A percentile compares a stretch with the other conserved stretches of the same genome.
Conservation (phyloP, 2,888 invertebrate genomes). For the Macropis europaea region DNA sequence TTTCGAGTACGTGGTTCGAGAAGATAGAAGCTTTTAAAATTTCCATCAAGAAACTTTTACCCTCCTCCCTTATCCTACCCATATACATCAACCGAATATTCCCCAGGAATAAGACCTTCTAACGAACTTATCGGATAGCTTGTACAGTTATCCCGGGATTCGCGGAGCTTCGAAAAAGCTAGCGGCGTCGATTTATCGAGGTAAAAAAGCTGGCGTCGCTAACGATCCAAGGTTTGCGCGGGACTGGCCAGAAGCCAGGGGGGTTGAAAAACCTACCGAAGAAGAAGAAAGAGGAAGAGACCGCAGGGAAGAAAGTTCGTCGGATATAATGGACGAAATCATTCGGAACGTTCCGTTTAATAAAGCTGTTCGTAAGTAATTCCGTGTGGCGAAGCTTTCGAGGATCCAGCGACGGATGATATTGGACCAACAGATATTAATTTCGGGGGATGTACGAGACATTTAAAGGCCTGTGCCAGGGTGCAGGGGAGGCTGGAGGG, state of each 20-base stretch:
- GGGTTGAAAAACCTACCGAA: neutral
- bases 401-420: slow-evolving; percentile 67
- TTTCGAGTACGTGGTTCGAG: too few relatives aligned
- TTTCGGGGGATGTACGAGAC: slow-evolving; percentile 77
- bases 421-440: slow-evolving; percentile 78
- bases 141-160: too few relatives aligned
- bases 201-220: too few relatives aligned
- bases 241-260: slow-evolving; percentile 6
- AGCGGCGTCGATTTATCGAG: too few relatives aligned
- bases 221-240: slow-evolving; percentile 13
- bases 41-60: too few relatives aligned
- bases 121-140: too few relatives aligned
- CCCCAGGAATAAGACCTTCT: too few relatives aligned
- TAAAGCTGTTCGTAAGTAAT: slow-evolving; percentile 64
- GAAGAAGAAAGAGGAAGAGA: neutral
- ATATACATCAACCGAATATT: too few relatives aligned
- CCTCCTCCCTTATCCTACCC: too few relatives aligned
- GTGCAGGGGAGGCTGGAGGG: too few relatives aligned
- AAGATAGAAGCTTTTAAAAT: too few relatives aligned
- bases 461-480: slow-evolving; percentile 74
- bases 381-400: slow-evolving; percentile 25
- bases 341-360: slow-evolving; percentile 59
- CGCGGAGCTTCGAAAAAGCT: neutral
- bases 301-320: neutral
- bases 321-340: slow-evolving; percentile 25